phyloP scores from a whole-genome alignment of 1,140 invertebrate genomes.

The Platorchestia sp. region DNA sequence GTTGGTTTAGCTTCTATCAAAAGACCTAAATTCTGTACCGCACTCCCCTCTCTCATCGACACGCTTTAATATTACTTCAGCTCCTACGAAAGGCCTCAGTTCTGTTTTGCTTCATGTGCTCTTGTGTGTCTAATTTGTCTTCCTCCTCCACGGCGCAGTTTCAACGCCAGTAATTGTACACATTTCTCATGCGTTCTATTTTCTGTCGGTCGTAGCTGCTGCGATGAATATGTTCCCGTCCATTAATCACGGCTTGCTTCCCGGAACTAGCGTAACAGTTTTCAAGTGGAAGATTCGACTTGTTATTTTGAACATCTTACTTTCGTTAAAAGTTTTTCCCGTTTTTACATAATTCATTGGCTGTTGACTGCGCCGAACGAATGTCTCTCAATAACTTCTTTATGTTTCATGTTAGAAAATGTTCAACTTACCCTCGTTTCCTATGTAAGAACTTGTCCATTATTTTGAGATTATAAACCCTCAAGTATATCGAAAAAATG shows the following conservation, averaged over 20 bases:
- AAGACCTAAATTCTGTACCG: too few relatives aligned
- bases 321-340: not conserved
- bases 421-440: too few relatives aligned
- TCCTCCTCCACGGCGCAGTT: not conserved
- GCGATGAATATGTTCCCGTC: not conserved
- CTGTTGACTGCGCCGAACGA: too few relatives aligned
- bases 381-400: too few relatives aligned
- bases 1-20: not conserved
- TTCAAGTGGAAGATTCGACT: not conserved
- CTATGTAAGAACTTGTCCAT: too few relatives aligned
- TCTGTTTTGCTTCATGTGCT: not conserved
- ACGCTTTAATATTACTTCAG: too few relatives aligned
- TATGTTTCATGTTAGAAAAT: too few relatives aligned
- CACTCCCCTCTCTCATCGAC: too few relatives aligned
- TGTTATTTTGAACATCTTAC: not conserved
- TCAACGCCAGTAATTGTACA: not conserved
- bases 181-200: not conserved
- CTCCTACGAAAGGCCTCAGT: not conserved
- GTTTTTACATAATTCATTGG: too few relatives aligned
- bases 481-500: too few relatives aligned
- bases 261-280: not conserved
- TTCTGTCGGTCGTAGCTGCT: not conserved
- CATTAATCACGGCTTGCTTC: not conserved
- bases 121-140: not conserved
- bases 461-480: too few relatives aligned